These are phyloP conservation scores for Perca fluviatilis DNA, from an alignment of 2,113 vertebrate species.

Conservation along the genomic window DNA sequence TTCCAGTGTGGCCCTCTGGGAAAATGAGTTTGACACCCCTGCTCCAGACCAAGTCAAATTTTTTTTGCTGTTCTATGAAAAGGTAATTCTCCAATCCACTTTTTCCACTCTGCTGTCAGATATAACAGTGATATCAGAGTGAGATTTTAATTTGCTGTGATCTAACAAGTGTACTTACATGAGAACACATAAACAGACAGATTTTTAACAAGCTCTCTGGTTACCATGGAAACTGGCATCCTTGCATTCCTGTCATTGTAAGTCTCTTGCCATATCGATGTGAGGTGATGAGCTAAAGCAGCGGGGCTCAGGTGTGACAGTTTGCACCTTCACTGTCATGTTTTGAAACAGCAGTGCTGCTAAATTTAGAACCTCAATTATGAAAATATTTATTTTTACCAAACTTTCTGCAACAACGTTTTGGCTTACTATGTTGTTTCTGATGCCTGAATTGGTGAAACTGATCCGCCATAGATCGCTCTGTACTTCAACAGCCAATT, in stretches of 20 bases:
- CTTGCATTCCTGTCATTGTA: slow-evolving; percentile 31
- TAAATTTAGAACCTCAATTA: slow-evolving; percentile 40
- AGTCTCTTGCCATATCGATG: slow-evolving; percentile 15
- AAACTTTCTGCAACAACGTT: neutral
- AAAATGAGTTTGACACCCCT: too few species aligned
- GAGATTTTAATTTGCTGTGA: neutral
- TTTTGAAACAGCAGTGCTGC: neutral
- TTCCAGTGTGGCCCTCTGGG: too few species aligned
- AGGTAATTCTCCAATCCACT: too few species aligned
- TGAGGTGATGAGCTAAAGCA: slow-evolving; percentile 11
- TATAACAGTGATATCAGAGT: neutral
- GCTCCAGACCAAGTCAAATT: neutral
- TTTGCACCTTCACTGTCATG: slow-evolving; percentile 1
- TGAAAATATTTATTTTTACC: slow-evolving; percentile 3
- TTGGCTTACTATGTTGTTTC: neutral
- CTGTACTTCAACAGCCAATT: neutral
- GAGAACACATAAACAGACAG: neutral
- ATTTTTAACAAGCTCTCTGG: neutral
- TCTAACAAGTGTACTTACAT: neutral
- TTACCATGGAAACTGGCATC: slow-evolving; percentile 29
- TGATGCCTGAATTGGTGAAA: neutral
- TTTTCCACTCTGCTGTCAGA: neutral
- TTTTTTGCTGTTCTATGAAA: neutral
- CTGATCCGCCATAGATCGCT: neutral
- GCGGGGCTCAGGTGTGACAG: slow-evolving; percentile 43